Evolutionary conservation across 2,113 vertebrate species (phyloP).

Genomic region (Hiodon tergisus): DNA sequence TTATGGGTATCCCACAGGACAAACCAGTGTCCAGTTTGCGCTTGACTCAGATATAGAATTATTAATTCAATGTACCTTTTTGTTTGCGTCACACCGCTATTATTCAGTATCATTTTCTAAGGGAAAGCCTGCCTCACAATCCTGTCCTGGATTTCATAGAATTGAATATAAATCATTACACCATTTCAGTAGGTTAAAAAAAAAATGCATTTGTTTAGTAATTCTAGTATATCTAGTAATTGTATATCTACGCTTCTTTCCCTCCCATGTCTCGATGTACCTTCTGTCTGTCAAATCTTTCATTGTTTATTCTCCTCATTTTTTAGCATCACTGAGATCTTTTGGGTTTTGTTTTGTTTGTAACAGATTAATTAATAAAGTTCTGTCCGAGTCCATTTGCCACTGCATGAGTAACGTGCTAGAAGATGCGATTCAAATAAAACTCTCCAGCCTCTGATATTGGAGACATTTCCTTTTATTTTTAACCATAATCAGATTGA

Average conservation of each 20-base stretch:
- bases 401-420: neutral
- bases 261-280: neutral
- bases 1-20: too few relatives aligned
- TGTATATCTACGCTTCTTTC: neutral
- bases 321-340: too few relatives aligned
- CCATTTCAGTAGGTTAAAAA: too few relatives aligned
- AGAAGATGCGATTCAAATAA: neutral
- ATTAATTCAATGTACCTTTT: too few relatives aligned
- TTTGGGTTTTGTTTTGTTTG: too few relatives aligned
- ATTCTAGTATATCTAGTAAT: neutral
- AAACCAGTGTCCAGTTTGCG: too few relatives aligned
- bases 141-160: neutral
- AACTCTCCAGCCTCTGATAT: slow-evolving; percentile 9
- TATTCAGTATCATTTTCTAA: neutral
- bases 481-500: slow-evolving; percentile 77
- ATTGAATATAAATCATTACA: neutral
- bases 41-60: too few relatives aligned
- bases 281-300: slow-evolving; percentile 30
- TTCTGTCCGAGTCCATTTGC: too few relatives aligned
- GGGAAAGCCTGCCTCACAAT: neutral
- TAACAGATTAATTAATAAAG: too few relatives aligned
- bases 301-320: slow-evolving; percentile 32
- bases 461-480: slow-evolving; percentile 45
- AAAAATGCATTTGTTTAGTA: neutral
- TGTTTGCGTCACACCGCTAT: neutral